Conservation (phyloP, 2,888 invertebrate genomes). For the Eledone cirrhosa region DNA sequence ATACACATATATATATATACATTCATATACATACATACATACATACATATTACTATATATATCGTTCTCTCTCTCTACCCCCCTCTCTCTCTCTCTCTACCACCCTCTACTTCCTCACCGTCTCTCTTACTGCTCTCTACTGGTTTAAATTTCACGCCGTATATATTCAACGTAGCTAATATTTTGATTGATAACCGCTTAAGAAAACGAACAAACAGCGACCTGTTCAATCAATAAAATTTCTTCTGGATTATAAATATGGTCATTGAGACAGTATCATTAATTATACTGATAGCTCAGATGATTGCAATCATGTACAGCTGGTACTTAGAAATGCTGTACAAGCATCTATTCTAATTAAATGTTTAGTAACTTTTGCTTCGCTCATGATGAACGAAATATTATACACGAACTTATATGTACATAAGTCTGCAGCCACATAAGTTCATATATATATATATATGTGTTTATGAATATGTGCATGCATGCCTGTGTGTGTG, state of each 20-base stretch:
- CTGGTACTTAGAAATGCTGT: too few relatives aligned
- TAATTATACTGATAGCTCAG: too few relatives aligned
- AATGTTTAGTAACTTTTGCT: neutral
- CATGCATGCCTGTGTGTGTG: neutral
- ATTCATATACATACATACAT: neutral
- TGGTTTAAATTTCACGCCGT: too few relatives aligned
- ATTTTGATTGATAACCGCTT: too few relatives aligned
- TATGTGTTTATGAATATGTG: neutral
- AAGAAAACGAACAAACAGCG: too few relatives aligned
- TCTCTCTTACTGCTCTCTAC: too few relatives aligned
- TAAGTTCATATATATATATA: neutral
- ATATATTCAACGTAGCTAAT: too few relatives aligned
- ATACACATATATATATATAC: neutral
- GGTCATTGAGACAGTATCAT: too few relatives aligned
- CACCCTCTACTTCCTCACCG: neutral
- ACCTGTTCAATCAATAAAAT: too few relatives aligned
- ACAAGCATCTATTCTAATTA: too few relatives aligned
- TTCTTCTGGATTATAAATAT: too few relatives aligned
- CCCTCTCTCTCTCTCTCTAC: neutral
- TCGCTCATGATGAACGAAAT: neutral
- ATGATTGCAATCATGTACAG: too few relatives aligned
- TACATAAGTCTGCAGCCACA: neutral
- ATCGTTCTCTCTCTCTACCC: neutral
- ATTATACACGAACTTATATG: neutral
- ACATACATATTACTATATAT: neutral